Evolutionary conservation across 2,797 vertebrate species (phyloP).

Genomic region (Tapera naevia): DNA sequence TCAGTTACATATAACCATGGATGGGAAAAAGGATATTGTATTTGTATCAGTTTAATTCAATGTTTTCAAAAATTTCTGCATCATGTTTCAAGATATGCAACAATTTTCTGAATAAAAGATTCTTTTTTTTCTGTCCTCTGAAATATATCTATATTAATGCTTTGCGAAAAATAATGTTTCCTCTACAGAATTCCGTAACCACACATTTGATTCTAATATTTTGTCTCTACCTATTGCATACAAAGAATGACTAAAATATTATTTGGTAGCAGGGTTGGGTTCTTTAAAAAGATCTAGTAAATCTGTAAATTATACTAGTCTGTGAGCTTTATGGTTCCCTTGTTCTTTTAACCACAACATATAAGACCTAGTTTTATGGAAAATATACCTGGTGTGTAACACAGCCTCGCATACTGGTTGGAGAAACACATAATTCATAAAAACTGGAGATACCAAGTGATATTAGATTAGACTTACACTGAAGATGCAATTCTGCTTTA

Average conservation of each 20-base stretch:
- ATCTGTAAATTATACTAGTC: not conserved
- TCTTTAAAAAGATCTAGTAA: not conserved
- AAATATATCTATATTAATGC: not conserved
- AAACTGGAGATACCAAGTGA: not conserved
- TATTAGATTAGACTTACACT: not conserved
- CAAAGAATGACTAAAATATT: not conserved
- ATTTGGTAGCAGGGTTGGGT: no score
- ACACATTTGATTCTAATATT: not conserved
- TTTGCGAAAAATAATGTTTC: not conserved
- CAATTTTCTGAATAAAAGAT: not conserved
- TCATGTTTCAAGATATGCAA: not conserved
- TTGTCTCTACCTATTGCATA: not conserved
- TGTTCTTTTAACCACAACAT: not conserved
- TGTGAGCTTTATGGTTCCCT: not conserved
- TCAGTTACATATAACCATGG: not conserved
- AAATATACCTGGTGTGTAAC: not conserved
- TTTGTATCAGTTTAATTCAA: not conserved
- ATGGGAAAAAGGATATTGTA: not conserved
- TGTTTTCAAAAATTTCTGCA: not conserved
- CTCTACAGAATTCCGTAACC: not conserved
- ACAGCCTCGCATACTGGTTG: not conserved
- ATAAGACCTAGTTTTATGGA: not conserved
- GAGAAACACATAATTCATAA: not conserved
- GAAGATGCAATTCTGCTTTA: not conserved
- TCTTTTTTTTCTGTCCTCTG: not conserved